phyloP scores from a whole-genome alignment of 2,888 invertebrate species.

The Amorpha juglandis region DNA sequence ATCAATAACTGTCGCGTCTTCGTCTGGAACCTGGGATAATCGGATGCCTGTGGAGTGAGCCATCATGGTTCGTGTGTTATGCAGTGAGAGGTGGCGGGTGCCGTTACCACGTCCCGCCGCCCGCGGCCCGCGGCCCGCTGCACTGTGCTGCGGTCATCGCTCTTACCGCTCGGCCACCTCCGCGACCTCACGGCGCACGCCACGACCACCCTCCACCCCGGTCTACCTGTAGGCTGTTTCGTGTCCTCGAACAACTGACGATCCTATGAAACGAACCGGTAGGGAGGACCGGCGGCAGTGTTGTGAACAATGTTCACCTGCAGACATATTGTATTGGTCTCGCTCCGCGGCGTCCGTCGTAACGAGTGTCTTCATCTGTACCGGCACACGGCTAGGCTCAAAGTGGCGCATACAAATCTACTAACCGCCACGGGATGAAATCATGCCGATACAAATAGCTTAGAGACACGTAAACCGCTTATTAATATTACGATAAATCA shows the following conservation, averaged over 20 bases:
- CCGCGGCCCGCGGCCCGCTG: slow-evolving; percentile 24
- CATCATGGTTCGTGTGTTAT: slow-evolving; percentile 45
- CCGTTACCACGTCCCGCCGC: slow-evolving; percentile 57
- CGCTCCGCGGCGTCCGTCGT: slow-evolving; percentile 44
- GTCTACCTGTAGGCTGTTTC: too few relatives aligned
- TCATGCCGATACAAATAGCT: slow-evolving; percentile 1
- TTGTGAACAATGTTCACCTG: slow-evolving; percentile 50
- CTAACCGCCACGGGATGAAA: neutral
- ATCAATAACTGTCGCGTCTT: slow-evolving; percentile 3
- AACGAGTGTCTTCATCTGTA: neutral
- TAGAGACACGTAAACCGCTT: neutral
- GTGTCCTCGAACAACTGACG: slow-evolving; percentile 28
- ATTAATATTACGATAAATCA: neutral
- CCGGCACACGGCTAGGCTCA: neutral
- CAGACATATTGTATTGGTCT: slow-evolving; percentile 52
- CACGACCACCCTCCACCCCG: slow-evolving; percentile 35
- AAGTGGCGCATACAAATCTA: neutral
- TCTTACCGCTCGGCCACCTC: slow-evolving; percentile 73
- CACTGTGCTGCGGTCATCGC: slow-evolving; percentile 68
- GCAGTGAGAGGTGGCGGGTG: slow-evolving; percentile 55
- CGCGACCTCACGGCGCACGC: slow-evolving; percentile 45
- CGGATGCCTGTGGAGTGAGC: slow-evolving; percentile 32
- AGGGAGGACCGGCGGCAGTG: neutral
- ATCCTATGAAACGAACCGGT: neutral
- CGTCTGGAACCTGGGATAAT: neutral